Evolutionary conservation across 2,888 invertebrate species (phyloP), one percentile per base, ranked within the genome.

Genomic region (Drosophila tanythrix): DNA sequence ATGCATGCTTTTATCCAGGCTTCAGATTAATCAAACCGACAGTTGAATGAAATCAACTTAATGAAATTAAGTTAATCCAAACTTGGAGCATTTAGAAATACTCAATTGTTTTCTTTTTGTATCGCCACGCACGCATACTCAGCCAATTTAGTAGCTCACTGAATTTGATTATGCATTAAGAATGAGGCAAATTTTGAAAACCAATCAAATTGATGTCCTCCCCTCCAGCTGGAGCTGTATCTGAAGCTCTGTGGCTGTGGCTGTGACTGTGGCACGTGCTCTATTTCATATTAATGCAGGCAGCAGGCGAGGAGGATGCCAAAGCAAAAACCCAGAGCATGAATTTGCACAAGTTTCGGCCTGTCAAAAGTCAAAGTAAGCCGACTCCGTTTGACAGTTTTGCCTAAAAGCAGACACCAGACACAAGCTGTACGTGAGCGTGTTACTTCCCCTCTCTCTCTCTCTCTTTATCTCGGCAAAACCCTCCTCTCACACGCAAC

Each of bases 361-460:
- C 81, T 88, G 86, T 89, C 90, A 88, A 81, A 89, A 89, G 86
- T 88, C 88, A 83, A 75, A 70, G 67, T 79, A 82, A 89, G 83
- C 88, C 83, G 86, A 89, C 85, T 67, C 69, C 78, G 66, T 80
- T 70, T 76, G 84, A 79, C 84, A 81, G 65, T 81, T 83, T 66
- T 77, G 69, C 63, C 74, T 67, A 68, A 79, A 55, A 70, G 60
- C 64, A 73, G 81, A 81, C 66, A 63, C 43, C 61, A 75, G 70
- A 66, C 66, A 50, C 46, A 61, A 70, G 58, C 53, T 51, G 72
- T 76, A 80, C 81, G 78, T 78, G 77, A 67, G 75, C 36, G 40
- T 50, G 56, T 46, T 25, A 10, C 27, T 31, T 11, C 11, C 31
- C 2, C 29, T 8, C 38, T 7, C 36, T 25, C 43, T 18, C 8